A percentile compares a stretch with the other conserved stretches of the same genome.
These are phyloP conservation scores for Phenacoccus solenopsis DNA, from an alignment of 1,140 invertebrate genomes.

Conservation along the genomic window DNA sequence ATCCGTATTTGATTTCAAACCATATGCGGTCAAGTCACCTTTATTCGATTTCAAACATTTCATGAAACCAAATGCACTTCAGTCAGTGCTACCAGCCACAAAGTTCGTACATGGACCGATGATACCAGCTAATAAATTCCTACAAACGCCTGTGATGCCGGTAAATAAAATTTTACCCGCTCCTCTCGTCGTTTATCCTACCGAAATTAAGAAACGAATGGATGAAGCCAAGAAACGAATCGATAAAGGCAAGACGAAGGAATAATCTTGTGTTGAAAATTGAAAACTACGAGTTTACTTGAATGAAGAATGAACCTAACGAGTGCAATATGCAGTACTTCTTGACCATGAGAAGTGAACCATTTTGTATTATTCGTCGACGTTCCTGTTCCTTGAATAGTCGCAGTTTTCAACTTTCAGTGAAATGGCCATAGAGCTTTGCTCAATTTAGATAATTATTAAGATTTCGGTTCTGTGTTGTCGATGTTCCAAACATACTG, in stretches of 20 bases:
- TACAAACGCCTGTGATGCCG: neutral
- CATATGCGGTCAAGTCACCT: neutral
- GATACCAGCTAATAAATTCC: neutral
- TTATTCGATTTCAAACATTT: neutral
- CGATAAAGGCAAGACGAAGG: too few species aligned
- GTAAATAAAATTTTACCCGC: neutral
- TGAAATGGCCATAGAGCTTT: conserved; percentile 11
- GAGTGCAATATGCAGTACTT: too few species aligned
- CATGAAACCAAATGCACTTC: neutral
- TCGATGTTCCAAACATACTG: too few species aligned
- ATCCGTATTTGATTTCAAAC: conserved; percentile 4
- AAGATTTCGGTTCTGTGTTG: neutral
- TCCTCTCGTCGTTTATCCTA: neutral
- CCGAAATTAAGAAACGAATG: neutral
- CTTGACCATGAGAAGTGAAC: too few species aligned
- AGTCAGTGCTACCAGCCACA: neutral
- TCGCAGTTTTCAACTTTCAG: neutral
- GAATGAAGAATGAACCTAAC: too few species aligned
- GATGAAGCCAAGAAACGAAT: too few species aligned
- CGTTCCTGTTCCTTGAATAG: too few species aligned
- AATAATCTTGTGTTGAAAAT: too few species aligned
- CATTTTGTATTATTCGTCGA: too few species aligned
- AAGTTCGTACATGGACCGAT: neutral
- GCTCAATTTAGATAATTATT: neutral
- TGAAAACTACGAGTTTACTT: too few species aligned